Evolutionary conservation across 2,113 vertebrate genomes (phyloP), one percentile per base, ranked within the genome.

Genomic region (Tragulus kanchil): DNA sequence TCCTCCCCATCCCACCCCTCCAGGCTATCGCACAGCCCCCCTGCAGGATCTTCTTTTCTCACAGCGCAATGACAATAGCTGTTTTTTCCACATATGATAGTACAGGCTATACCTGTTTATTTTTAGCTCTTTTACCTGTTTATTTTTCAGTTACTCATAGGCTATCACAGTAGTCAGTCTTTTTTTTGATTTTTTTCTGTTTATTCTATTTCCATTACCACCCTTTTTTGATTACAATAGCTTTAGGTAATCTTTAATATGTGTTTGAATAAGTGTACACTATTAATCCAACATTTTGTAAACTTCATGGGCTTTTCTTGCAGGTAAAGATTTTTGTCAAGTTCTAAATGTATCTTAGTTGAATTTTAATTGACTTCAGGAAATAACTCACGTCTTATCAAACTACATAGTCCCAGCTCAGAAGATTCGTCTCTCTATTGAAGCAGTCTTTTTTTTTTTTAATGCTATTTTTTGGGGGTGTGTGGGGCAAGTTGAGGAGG

Each of bases 341-440:
- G 5, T 96, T 95, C 67, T 96, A 69, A 94, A 91, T 50, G n/a
- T 50, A 36, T 78, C 59, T 73, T 96, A 3, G 31, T 26, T 87
- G 79, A 89, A 59, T 83, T 94, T 94, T 94, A 88, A 88, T 62
- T 94, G 50, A 95, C 89, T 61, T 89, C 50, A 82, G 65, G 61
- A 92, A 52, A 90, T 90, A 94, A 56, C 5, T 58, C 89, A 50
- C 16, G 85, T 78, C 42, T 67, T 54, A 25, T 45, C 73, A 48
- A 31, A 85, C 79, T 81, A 69, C 89, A 54, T 67, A 58, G 54
- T 77, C 8, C 8, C 31, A 58, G 54, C 36, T 96, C 23, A 14
- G 89, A 93, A 67, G 17, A 28, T 19, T 4, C 26, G 52, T 56
- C 17, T 82, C 31, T 95, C 52, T 48, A 69, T 69, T 93, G 82